Conservation (phyloP, 2,113 vertebrate genomes). For the Carassius carassius region DNA sequence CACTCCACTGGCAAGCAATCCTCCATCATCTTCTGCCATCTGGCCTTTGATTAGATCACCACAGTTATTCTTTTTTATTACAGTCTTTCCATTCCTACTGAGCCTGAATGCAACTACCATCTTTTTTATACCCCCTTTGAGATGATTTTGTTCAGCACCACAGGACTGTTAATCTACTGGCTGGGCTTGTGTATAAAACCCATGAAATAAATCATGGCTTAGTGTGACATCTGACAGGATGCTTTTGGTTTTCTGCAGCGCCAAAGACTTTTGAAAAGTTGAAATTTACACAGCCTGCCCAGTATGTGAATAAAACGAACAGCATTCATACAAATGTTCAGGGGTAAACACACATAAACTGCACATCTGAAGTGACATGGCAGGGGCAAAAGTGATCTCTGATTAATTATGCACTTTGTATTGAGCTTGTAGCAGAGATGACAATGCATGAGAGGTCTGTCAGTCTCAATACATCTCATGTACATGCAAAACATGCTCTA, state of each 20-base stretch:
- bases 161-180: slow-evolving; percentile 7
- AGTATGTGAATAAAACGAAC: neutral
- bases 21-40: slow-evolving; percentile 41
- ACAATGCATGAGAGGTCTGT: neutral
- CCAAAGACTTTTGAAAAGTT: neutral
- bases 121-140: slow-evolving; percentile 13
- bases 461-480: neutral
- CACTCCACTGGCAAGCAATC: slow-evolving; percentile 17
- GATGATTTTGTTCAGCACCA: neutral
- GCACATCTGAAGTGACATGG: neutral
- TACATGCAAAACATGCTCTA: neutral
- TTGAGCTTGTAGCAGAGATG: neutral
- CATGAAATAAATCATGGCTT: neutral
- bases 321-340: neutral
- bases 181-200: slow-evolving; percentile 7
- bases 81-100: neutral
- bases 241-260: neutral
- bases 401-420: slow-evolving; percentile 5
- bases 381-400: neutral
- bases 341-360: neutral
- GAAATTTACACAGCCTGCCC: neutral
- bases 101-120: slow-evolving; percentile 23
- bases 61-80: slow-evolving; percentile 23
- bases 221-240: slow-evolving; percentile 14
- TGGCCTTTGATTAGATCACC: slow-evolving; percentile 39